Evolutionary conservation across 2,113 vertebrate genomes (phyloP).

Genomic region (Prunella fulvescens): DNA sequence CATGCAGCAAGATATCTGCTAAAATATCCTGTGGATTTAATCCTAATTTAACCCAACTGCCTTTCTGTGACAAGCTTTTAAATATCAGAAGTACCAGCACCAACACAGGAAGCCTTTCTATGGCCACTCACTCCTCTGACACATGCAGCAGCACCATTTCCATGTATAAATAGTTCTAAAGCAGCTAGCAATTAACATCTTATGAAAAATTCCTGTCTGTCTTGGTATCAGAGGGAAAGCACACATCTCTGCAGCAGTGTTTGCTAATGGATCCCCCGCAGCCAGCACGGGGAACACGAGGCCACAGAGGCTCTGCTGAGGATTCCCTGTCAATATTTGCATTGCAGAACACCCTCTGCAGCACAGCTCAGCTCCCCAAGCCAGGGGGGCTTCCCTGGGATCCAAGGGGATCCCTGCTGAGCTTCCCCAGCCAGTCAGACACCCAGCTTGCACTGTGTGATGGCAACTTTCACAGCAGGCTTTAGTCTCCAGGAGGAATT

Average conservation of each 20-base stretch:
- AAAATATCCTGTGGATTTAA: background rate
- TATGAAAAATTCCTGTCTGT: background rate
- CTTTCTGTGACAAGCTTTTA: background rate
- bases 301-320: background rate
- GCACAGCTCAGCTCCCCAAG: background rate
- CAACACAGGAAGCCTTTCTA: background rate
- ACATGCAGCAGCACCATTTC: fast-evolving
- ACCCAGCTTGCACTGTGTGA: background rate
- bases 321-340: background rate
- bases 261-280: background rate
- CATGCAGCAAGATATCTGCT: background rate
- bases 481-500: fast-evolving
- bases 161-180: fast-evolving
- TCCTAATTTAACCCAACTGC: background rate
- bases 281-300: background rate
- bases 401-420: background rate
- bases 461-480: background rate
- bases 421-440: background rate
- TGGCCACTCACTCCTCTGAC: background rate
- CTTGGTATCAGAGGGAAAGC: background rate
- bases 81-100: background rate
- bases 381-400: background rate
- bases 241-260: background rate
- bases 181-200: background rate
- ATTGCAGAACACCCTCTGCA: slow-evolving; percentile 7